Base-by-base conservation (phyloP, 2,113 vertebrate genomes). In the Salminus brasiliensis region DNA sequence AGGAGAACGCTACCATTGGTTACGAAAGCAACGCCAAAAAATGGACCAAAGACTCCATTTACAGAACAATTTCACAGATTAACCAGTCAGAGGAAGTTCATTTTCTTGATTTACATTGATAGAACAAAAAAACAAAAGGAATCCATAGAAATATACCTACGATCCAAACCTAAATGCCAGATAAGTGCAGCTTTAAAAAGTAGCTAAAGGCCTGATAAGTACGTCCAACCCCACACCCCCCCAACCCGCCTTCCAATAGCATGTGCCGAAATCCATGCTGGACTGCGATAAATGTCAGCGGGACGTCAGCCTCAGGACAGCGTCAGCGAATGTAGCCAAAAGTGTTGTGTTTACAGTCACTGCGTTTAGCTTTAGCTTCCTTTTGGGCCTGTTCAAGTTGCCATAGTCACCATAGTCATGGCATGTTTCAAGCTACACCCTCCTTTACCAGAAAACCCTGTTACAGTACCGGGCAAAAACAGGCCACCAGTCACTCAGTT, bases 31-130 rank as follows among this genome's bases (percentile, higher is more conserved):
- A 87, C 68, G 68, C 27, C 30, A 67, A 84, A n/a, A n/a, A 80
- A 71, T 77, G 60, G 36, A 81, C 55, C 79, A 74, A 74, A 72
- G 71, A 66, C 65, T 78, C 29, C 66, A 68, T 69, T 69, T 70
- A 81, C 36, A 81, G 74, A 81, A 80, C 76, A 81, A 84, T 74
- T 85, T 80, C 78, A 85, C 85, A 85, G 74, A 80, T 59, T 67
- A 79, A 81, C 80, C 83, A 90, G 71, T 83, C 62, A 79, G 84
- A 88, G 45, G 74, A 66, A 29, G 63, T 55, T 74, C 80, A 65
- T 84, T 77, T 45, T 76, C 43, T 62, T 67, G 18, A 4, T 47
- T 83, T 30, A 85, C 86, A 89, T 81, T 55, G 25, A 82, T 30
- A 30, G 36, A 45, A 57, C 6, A 13, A n/a, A 75, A 62, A n/a